Percentiles rank a stretch among this genome's conserved stretches.
These are phyloP conservation scores for Hippocampus barbouri DNA, from an alignment of 2,113 vertebrate genomes.

Conservation along the genomic window DNA sequence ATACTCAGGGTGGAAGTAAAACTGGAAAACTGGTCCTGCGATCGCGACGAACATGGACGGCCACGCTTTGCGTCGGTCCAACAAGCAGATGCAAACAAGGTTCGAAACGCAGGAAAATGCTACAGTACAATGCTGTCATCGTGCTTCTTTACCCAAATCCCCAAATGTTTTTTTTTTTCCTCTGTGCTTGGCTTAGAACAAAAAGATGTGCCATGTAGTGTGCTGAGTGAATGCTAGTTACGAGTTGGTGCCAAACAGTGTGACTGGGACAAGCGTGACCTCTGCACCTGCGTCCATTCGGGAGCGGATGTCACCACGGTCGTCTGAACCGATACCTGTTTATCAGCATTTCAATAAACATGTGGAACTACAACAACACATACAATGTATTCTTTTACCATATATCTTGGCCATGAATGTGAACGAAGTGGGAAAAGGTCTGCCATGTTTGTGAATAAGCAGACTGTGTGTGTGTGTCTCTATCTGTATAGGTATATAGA, in stretches of 20 bases:
- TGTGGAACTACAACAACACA: conserved; percentile 17
- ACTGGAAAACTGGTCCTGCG: conserved; percentile 3
- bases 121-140: background rate
- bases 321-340: conserved; percentile 46
- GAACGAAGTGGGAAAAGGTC: background rate
- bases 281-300: conserved; percentile 44
- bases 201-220: conserved; percentile 6
- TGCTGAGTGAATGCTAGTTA: conserved; percentile 1
- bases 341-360: conserved; percentile 58
- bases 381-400: too few species aligned
- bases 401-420: background rate
- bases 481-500: background rate
- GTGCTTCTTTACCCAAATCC: background rate
- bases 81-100: background rate
- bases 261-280: conserved; percentile 37
- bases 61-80: background rate
- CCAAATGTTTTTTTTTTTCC: background rate
- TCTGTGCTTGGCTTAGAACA: background rate
- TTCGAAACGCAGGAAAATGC: background rate
- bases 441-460: background rate
- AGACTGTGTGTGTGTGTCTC: background rate
- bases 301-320: conserved; percentile 39
- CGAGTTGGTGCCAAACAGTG: conserved; percentile 21
- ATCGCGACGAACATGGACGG: conserved; percentile 14
- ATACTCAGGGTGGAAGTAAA: conserved; percentile 14